Base-by-base conservation (phyloP, 2,113 vertebrate species). In the Platycercus adscitus region DNA sequence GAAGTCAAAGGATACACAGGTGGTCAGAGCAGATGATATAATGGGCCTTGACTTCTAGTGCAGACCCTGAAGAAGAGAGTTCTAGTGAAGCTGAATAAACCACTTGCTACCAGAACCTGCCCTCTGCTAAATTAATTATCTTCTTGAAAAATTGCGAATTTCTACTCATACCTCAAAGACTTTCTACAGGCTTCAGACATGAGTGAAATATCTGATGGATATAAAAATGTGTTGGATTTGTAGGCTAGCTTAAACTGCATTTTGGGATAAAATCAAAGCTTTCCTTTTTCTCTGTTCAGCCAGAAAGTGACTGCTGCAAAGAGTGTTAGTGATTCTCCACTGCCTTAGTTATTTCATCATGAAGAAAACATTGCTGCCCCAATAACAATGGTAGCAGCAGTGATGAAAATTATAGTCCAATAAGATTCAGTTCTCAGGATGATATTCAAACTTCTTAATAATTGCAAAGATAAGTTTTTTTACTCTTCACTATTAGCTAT, bases 201-300 rank as follows among this genome's bases (percentile, higher is more conserved):
- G 10, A 84, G 6, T 79, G 50, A 31, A 5, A 35, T 60, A 65
- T 83, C 53, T 71, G 41, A 73, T 5, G 77, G 61, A 83, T 26
- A 33, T 6, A 41, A 90, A 95, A 94, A 39, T 4, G 0, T 29
- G 4, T 85, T 64, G 41, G 70, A 46, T 55, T 84, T 35, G 55
- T n/a, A 85, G n/a, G 63, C 60, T 92, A 58, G 19, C 12, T 78
- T 81, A 49, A 94, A 50, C 6, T 26, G 9, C 26, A 46, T 87
- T 97, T 94, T 64, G 35, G n/a, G 69, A 47, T 29, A 78, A 91
- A 76, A 44, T 37, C 53, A 60, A 92, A 95, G 28, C 53, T 88
- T 33, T 61, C 53, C 17, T 55, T 77, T 11, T 46, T 75, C 52
- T 89, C 46, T 44, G 19, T 65, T 94, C 41, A 87, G 29, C 13